These are phyloP conservation scores for Pollachius pollachius DNA, from an alignment of 2,113 vertebrate species.

Conservation along the genomic window DNA sequence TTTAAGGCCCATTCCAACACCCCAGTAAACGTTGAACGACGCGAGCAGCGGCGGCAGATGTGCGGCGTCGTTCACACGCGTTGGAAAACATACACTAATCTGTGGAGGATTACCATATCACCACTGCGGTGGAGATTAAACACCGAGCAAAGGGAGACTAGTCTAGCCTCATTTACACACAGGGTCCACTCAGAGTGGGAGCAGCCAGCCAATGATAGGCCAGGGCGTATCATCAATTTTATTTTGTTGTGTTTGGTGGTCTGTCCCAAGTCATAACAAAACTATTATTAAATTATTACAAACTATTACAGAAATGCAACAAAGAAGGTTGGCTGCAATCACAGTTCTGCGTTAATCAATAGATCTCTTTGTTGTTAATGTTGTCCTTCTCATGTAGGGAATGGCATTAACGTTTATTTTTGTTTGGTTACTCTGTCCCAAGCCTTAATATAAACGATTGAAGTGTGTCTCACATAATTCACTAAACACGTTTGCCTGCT, in stretches of 20 bases:
- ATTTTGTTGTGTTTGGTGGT: neutral
- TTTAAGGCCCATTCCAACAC: neutral
- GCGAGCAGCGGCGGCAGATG: conserved; percentile 54
- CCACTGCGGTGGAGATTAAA: conserved; percentile 45
- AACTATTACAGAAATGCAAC: too few relatives aligned
- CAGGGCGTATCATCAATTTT: neutral
- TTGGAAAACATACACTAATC: conserved; percentile 43
- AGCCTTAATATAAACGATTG: too few relatives aligned
- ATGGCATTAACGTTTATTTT: neutral
- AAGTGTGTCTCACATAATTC: too few relatives aligned
- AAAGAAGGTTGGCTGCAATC: too few relatives aligned
- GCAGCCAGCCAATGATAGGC: neutral
- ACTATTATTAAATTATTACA: too few relatives aligned
- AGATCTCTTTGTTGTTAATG: too few relatives aligned
- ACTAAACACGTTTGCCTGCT: too few relatives aligned
- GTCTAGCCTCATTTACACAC: neutral
- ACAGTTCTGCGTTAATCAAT: too few relatives aligned
- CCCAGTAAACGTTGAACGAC: conserved; percentile 25
- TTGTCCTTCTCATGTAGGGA: neutral
- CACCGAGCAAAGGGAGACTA: neutral
- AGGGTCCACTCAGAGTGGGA: neutral
- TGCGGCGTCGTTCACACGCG: conserved; percentile 32
- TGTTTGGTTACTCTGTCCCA: too few relatives aligned
- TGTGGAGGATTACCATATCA: conserved; percentile 44
- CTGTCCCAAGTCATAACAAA: too few relatives aligned